These are phyloP conservation scores for Palloptera scutellata DNA, from an alignment of 2,888 invertebrate species.

Conservation along the genomic window DNA sequence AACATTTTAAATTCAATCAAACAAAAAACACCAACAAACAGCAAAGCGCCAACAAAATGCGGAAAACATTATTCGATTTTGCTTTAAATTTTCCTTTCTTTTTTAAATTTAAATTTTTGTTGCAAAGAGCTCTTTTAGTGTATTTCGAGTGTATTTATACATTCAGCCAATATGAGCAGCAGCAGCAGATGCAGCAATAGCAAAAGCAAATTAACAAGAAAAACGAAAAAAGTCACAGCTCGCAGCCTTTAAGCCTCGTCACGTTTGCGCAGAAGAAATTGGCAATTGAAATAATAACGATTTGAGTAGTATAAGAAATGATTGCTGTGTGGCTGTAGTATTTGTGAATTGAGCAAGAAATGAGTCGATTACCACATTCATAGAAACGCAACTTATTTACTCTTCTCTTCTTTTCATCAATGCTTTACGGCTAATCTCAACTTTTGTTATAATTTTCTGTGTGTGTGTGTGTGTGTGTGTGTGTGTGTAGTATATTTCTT, in stretches of 20 bases:
- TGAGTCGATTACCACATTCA: too few relatives aligned
- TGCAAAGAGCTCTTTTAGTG: too few relatives aligned
- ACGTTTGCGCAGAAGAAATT: conserved; percentile 43
- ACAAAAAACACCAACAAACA: conserved; percentile 32
- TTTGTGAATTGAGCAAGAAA: too few relatives aligned
- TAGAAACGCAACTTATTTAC: too few relatives aligned
- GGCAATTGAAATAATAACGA: too few relatives aligned
- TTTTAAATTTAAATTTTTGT: background rate
- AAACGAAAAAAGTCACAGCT: conserved; percentile 26
- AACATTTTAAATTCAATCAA: conserved; percentile 48
- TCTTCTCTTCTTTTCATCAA: background rate
- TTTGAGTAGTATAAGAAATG: too few relatives aligned
- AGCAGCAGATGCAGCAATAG: conserved; percentile 6
- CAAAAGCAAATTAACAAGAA: conserved; percentile 19
- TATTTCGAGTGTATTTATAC: too few relatives aligned
- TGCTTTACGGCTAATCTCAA: background rate
- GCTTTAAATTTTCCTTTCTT: background rate
- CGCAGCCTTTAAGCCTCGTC: conserved; percentile 27
- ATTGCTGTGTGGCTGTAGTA: too few relatives aligned
- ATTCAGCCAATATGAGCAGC: conserved; percentile 12
- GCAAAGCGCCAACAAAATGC: conserved; percentile 32
- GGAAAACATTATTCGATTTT: conserved; percentile 32
- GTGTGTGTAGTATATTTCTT: background rate
- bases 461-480: too few relatives aligned
- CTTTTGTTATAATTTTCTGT: background rate